These are phyloP conservation scores for Ctenosaura bakeri DNA, from an alignment of 2,797 vertebrate genomes.

Conservation along the genomic window DNA sequence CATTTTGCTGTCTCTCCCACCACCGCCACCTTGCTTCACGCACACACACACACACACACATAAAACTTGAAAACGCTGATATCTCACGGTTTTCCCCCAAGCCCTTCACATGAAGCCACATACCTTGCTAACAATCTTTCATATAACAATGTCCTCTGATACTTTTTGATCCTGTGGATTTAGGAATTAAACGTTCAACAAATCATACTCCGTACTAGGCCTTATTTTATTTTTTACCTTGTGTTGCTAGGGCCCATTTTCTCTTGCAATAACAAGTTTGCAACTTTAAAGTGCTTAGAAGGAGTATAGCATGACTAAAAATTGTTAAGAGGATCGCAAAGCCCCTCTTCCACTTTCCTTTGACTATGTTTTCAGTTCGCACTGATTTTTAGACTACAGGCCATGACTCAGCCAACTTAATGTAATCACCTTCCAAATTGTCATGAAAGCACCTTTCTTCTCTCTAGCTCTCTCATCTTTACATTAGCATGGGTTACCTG, in stretches of 20 bases:
- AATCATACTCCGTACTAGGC: not conserved
- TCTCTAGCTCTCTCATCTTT: not conserved
- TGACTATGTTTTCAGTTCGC: not conserved
- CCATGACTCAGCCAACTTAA: conserved; percentile 5
- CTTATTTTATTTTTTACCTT: not conserved
- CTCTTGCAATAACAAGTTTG: fast-evolving
- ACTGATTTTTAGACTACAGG: not conserved
- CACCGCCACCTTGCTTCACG: no score
- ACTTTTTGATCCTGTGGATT: not conserved
- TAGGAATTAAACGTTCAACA: fast-evolving
- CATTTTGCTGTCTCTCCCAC: not conserved
- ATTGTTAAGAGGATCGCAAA: not conserved
- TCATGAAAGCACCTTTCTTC: not conserved
- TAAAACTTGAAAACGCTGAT: not conserved
- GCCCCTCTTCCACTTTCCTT: not conserved
- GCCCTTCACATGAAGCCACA: not conserved
- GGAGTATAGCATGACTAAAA: not conserved
- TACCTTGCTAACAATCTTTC: not conserved
- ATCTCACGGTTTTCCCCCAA: not conserved
- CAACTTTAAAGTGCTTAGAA: not conserved
- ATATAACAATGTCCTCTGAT: not conserved
- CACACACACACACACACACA: not conserved
- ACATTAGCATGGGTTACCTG: not conserved
- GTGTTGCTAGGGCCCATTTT: no score
- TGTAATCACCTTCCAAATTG: not conserved